Conservation (phyloP, 2,888 invertebrate species). For the Platycnemis pennipes region DNA sequence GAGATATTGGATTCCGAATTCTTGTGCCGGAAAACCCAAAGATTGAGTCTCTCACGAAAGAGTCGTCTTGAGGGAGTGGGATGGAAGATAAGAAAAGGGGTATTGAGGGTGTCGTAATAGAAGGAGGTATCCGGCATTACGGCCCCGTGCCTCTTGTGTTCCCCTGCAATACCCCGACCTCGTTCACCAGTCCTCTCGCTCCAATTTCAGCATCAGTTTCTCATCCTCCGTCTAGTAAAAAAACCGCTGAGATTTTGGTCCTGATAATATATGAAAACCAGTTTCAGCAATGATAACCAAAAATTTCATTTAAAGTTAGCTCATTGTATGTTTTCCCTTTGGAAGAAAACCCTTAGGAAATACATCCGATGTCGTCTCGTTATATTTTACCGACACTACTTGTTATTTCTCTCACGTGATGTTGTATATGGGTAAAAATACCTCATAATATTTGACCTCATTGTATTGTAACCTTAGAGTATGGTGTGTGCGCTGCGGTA, state of each 20-base stretch:
- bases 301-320: neutral
- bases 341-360: too few species aligned
- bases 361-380: too few species aligned
- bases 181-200: neutral
- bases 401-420: too few species aligned
- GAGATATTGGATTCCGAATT: conserved; percentile 19
- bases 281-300: neutral
- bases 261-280: neutral
- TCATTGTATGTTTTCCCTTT: too few species aligned
- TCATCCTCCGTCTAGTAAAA: neutral
- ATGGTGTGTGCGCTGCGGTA: too few species aligned
- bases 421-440: too few species aligned
- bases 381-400: too few species aligned
- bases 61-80: neutral
- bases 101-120: neutral
- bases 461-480: too few species aligned
- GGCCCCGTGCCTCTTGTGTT: neutral
- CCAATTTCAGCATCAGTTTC: neutral
- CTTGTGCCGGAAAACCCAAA: conserved; percentile 27
- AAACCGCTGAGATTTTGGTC: neutral
- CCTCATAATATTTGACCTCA: too few species aligned
- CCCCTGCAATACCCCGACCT: neutral
- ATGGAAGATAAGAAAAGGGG: neutral
- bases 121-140: neutral
- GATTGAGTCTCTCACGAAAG: conserved; percentile 5